phyloP scores from a whole-genome alignment of 2,888 invertebrate species.

The Pammene fasciana region DNA sequence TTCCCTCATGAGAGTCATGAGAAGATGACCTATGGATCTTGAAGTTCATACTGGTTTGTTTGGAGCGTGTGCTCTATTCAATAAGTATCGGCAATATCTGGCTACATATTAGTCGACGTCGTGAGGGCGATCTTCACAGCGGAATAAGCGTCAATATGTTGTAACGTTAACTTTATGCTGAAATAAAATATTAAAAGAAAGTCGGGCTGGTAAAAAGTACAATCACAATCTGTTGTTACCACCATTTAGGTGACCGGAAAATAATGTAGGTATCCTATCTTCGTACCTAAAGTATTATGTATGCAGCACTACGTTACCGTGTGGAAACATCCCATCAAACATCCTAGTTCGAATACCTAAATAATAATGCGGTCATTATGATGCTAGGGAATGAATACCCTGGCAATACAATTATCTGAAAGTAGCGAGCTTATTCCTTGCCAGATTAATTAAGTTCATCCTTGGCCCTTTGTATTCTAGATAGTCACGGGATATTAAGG shows the following conservation, averaged over 20 bases:
- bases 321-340: no score
- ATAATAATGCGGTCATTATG: no score
- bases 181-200: neutral
- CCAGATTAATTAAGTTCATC: slow-evolving; percentile 1
- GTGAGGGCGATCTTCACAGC: slow-evolving; percentile 3
- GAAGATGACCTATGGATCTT: neutral
- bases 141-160: neutral
- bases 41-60: neutral
- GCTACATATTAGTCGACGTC: slow-evolving; percentile 27
- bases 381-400: no score
- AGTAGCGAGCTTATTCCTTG: neutral
- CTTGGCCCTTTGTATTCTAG: neutral
- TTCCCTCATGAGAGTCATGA: neutral
- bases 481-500: slow-evolving; percentile 1
- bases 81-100: neutral
- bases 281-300: no score
- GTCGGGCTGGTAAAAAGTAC: no score
- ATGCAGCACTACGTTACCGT: no score
- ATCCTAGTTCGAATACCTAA: no score
- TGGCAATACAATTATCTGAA: no score
- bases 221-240: no score
- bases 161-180: slow-evolving; percentile 11
- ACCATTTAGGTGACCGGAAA: no score
- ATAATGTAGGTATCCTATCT: no score
- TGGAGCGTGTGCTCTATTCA: neutral